Evolutionary conservation across 1,140 invertebrate species (phyloP), one percentile per base, ranked within the genome.

Genomic region (Magallana angulata): DNA sequence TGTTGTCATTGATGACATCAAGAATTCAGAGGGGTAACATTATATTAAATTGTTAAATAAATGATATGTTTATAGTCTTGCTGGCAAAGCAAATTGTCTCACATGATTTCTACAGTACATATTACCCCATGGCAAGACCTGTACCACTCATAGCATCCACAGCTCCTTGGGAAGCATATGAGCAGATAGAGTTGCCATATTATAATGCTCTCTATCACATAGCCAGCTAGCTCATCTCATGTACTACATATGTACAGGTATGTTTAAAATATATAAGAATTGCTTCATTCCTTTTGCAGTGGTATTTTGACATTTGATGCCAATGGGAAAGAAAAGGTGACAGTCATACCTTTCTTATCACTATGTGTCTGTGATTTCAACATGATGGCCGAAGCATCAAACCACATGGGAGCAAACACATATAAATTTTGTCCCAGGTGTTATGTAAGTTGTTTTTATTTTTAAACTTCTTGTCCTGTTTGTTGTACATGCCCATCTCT

Each of bases 371-470:
- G 58, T 68, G 84, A 64, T 24, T 68, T 16, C 9, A 68, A 30
- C 30, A 85, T 85, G 84, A 9, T 68, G n/a, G 59, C 84, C 8
- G 59, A 85, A 30, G 59, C 58, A 18, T 85, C 58, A 64, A 85
- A 85, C 57, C 84, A 85, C 48, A 64, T 85, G 62, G 84, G 84
- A 16, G 84, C 84, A 48, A 85, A 59, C 48, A 62, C 84, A n/a
- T 68, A 30, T 11, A 64, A 68, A 48, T 85, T 64, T 68, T 85
- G 84, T 85, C 84, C 84, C 36, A 64, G 62, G n/a, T 85, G 84
- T 68, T 36, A 85, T 64, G 84, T 85, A 85, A 57, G 56, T 18
- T 57, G 18, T 24, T 36, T 58, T 7, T 9, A 30, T 59, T 36
- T 36, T 36, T 36, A 36, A 36, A 36, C 36, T 36, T 36, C 36